phyloP scores from a whole-genome alignment of 2,797 vertebrate species.

The Parauchenoglanis punctatus region DNA sequence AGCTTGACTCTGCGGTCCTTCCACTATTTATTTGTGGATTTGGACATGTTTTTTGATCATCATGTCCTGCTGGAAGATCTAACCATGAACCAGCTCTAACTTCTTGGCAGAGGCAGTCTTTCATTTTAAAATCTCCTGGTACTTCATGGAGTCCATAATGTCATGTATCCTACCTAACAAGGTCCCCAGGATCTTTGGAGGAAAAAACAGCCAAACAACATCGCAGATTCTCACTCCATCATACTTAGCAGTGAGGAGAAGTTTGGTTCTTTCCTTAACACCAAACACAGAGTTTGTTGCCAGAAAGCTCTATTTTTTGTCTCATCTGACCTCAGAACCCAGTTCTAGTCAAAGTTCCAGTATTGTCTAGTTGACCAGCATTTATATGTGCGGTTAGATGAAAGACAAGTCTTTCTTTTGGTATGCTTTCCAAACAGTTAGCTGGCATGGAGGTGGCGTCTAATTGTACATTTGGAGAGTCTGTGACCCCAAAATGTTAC shows the following conservation, averaged over 20 bases:
- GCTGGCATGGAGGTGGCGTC: neutral
- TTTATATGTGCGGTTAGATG: neutral
- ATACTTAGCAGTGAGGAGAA: neutral
- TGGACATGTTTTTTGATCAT: neutral
- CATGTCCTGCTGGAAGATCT: neutral
- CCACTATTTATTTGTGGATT: neutral
- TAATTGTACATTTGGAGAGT: neutral
- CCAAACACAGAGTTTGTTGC: neutral
- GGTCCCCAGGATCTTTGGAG: neutral
- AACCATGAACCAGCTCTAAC: conserved; percentile 15
- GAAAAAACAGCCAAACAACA: neutral
- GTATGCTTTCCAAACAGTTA: neutral
- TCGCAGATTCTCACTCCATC: neutral
- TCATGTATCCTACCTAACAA: conserved; percentile 6
- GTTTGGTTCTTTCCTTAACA: neutral
- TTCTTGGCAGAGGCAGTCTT: neutral
- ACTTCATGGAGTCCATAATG: neutral
- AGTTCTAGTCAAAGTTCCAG: neutral
- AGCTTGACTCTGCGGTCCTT: neutral
- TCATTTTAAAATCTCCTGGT: neutral
- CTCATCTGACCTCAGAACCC: neutral
- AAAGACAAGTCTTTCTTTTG: neutral
- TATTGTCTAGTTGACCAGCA: neutral
- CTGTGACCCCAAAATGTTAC: neutral
- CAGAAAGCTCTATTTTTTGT: neutral